Conservation (phyloP, 2,888 invertebrate genomes). For the Drosophila fungiperda region DNA sequence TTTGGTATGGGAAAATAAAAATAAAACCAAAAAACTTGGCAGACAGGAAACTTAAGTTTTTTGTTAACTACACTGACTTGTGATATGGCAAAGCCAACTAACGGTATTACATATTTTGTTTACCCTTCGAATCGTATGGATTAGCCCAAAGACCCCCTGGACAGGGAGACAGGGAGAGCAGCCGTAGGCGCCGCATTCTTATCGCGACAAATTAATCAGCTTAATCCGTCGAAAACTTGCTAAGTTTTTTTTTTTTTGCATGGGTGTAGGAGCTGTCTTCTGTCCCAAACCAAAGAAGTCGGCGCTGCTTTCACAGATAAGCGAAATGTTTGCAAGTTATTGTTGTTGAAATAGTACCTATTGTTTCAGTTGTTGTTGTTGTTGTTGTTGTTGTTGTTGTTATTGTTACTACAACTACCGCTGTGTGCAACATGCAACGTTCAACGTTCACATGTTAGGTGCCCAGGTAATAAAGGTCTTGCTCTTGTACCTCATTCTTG, state of each 20-base stretch:
- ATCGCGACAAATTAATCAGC: constrained; percentile 81
- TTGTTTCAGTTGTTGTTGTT: constrained; percentile 27
- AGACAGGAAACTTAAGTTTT: constrained; percentile 80
- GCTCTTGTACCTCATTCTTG: constrained; percentile 6
- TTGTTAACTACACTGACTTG: constrained; percentile 72
- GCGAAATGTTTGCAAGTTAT: constrained; percentile 67
- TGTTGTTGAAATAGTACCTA: constrained; percentile 55
- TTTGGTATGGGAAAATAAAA: constrained; percentile 27
- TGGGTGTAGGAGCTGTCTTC: constrained; percentile 42
- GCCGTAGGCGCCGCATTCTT: constrained; percentile 68
- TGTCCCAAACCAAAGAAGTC: constrained; percentile 41
- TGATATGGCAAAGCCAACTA: constrained; percentile 65
- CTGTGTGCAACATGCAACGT: constrained; percentile 75
- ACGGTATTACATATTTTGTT: constrained; percentile 76
- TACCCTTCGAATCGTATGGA: constrained; percentile 77
- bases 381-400: constrained; percentile 22
- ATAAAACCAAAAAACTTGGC: constrained; percentile 64
- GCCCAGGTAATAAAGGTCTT: constrained; percentile 56
- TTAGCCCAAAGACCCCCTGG: constrained; percentile 47
- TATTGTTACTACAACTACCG: constrained; percentile 15
- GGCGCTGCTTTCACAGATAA: constrained; percentile 70
- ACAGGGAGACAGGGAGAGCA: not conserved
- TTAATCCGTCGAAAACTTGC: constrained; percentile 80
- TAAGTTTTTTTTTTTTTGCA: constrained; percentile 50
- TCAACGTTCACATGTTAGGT: constrained; percentile 71